Evolutionary conservation across 2,888 invertebrate genomes (phyloP).

Genomic region (Caenorhabditis uteleia): DNA sequence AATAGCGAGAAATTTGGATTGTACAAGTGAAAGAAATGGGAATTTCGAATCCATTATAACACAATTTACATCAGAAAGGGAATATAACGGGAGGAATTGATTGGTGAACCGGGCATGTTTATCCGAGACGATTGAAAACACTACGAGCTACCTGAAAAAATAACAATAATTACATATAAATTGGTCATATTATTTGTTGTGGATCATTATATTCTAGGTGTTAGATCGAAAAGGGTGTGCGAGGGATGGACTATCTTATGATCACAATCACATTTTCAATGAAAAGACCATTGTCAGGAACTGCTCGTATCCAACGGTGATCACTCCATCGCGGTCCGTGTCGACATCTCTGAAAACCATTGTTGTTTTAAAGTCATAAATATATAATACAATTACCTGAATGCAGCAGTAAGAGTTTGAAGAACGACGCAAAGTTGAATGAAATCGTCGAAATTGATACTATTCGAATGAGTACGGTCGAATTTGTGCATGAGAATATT

Average conservation of each 20-base stretch:
- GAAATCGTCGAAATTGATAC: constrained; percentile 95
- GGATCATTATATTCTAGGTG: constrained; percentile 19
- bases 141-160: constrained; percentile 38
- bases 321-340: constrained; percentile 81
- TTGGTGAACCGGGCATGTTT: constrained; percentile 4
- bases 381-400: constrained; percentile 73
- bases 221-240: constrained; percentile 18
- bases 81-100: too few relatives aligned
- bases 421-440: constrained; percentile 82
- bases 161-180: neutral
- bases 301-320: constrained; percentile 83
- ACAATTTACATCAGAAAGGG: neutral
- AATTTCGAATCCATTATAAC: neutral
- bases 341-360: constrained; percentile 75
- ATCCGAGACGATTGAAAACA: constrained; percentile 38
- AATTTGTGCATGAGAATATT: constrained; percentile 86
- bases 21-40: neutral
- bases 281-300: constrained; percentile 84
- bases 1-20: neutral
- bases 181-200: too few relatives aligned
- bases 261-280: constrained; percentile 69
- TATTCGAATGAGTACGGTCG: constrained; percentile 87
- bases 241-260: constrained; percentile 3
- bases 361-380: too few relatives aligned
- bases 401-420: constrained; percentile 77